Evolutionary conservation across 1,140 invertebrate genomes (phyloP).

Genomic region (Drosophila asahinai): DNA sequence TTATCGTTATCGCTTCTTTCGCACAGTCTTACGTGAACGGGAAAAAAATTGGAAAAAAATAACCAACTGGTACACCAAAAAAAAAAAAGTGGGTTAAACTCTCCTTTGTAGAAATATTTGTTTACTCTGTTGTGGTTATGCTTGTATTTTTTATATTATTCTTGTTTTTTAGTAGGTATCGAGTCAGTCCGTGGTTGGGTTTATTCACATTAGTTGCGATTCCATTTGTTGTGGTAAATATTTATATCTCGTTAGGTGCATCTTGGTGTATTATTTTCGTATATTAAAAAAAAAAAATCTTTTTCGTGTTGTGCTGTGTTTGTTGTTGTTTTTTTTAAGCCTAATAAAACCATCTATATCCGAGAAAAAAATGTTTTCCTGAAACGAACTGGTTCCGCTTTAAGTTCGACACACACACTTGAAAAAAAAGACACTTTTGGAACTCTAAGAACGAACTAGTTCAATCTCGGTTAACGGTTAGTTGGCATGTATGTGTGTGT

Average conservation of each 20-base stretch:
- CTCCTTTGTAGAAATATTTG: conserved; percentile 15
- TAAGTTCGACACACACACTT: conserved; percentile 35
- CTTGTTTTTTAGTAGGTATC: conserved; percentile 11
- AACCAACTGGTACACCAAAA: conserved; percentile 3
- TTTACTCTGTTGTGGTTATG: not conserved
- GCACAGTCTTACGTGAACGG: conserved; percentile 42
- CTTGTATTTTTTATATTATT: conserved; percentile 1
- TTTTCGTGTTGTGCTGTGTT: conserved; percentile 25
- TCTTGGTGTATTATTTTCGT: conserved; percentile 7
- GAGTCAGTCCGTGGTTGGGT: conserved; percentile 53
- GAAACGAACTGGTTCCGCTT: conserved; percentile 14
- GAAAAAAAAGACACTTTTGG: conserved; percentile 29
- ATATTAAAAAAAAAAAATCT: conserved; percentile 12
- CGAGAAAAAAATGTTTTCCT: conserved; percentile 7
- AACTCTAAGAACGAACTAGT: conserved; percentile 10
- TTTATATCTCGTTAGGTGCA: conserved; percentile 5
- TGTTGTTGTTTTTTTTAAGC: conserved; percentile 21
- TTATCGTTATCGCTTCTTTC: conserved; percentile 8
- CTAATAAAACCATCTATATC: conserved; percentile 21
- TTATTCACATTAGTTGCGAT: conserved; percentile 30
- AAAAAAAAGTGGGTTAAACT: conserved; percentile 16
- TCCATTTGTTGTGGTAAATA: conserved; percentile 18
- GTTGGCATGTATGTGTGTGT: conserved; percentile 4
- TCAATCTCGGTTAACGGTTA: conserved; percentile 4
- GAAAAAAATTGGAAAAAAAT: conserved; percentile 55